Evolutionary conservation across 2,888 invertebrate species (phyloP).

Genomic region (Lysandra coridon): DNA sequence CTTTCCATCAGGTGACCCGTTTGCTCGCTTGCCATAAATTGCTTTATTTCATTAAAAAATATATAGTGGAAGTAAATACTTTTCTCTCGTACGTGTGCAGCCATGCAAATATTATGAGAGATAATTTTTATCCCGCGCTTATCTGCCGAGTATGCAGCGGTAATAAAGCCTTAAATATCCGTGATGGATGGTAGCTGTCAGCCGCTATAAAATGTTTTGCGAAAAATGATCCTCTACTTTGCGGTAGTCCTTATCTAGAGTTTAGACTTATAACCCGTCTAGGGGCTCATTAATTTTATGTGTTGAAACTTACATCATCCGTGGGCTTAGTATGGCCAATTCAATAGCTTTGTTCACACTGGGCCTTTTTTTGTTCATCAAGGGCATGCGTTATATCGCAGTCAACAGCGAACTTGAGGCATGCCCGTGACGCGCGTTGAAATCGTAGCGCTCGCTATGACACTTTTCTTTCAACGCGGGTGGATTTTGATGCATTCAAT

Average conservation of each 20-base stretch:
- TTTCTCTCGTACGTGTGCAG: slow-evolving; percentile 7
- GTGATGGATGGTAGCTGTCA: slow-evolving; percentile 62
- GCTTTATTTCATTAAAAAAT: no score
- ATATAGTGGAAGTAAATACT: neutral
- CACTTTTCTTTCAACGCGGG: no score
- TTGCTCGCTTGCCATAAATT: no score
- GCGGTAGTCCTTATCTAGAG: slow-evolving; percentile 57
- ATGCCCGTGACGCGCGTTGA: no score
- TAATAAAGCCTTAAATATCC: slow-evolving; percentile 40
- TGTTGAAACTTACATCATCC: neutral
- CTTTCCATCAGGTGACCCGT: no score
- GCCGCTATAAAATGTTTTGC: slow-evolving; percentile 48
- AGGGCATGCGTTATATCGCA: no score
- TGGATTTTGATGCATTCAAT: no score
- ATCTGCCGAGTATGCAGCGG: neutral
- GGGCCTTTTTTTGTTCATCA: no score
- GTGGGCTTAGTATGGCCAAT: no score
- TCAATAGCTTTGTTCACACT: no score
- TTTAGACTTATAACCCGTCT: slow-evolving; percentile 50
- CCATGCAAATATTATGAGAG: slow-evolving; percentile 7
- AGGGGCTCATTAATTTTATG: slow-evolving; percentile 35
- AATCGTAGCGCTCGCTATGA: no score
- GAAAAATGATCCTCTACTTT: slow-evolving; percentile 59
- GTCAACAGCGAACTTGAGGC: no score
- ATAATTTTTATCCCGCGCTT: slow-evolving; percentile 10